Conservation (phyloP, 2,113 vertebrate species). For the Gavialis gangeticus region DNA sequence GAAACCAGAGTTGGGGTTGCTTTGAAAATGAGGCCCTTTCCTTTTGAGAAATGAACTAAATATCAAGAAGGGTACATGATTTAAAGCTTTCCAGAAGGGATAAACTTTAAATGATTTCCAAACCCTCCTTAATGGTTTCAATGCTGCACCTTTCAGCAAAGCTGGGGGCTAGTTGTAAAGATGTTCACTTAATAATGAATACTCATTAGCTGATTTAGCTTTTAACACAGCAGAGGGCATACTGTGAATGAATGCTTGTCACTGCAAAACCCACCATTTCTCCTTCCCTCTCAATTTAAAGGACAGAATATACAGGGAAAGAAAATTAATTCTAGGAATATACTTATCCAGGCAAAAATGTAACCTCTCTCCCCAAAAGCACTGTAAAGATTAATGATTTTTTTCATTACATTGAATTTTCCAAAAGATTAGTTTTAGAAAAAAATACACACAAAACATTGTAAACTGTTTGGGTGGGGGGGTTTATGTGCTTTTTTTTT, state of each 20-base stretch:
- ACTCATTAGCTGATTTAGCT: constrained; percentile 29
- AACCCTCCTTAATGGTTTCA: not conserved
- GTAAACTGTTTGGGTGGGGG: not conserved
- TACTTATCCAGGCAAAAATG: constrained; percentile 5
- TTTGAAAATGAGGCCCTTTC: not conserved
- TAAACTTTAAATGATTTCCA: not conserved
- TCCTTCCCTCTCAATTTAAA: not conserved
- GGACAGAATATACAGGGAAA: not conserved
- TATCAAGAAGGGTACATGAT: not conserved
- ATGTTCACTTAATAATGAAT: not conserved
- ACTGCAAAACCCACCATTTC: not conserved
- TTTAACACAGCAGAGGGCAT: not conserved
- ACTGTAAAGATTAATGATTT: not conserved
- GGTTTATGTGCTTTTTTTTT: not conserved
- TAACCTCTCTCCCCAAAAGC: not conserved
- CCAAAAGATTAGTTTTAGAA: not conserved
- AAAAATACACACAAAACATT: not conserved
- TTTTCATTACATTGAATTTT: not conserved
- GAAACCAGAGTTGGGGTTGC: not conserved
- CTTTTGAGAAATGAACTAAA: not conserved
- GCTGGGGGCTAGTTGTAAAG: not conserved
- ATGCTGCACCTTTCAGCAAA: constrained; percentile 3
- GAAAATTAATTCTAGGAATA: constrained; percentile 24
- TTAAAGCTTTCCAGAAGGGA: not conserved
- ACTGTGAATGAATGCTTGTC: not conserved